Evolutionary conservation across 1,140 invertebrate species (phyloP), one percentile per base, ranked within the genome.

Genomic region (Dryas iulia): DNA sequence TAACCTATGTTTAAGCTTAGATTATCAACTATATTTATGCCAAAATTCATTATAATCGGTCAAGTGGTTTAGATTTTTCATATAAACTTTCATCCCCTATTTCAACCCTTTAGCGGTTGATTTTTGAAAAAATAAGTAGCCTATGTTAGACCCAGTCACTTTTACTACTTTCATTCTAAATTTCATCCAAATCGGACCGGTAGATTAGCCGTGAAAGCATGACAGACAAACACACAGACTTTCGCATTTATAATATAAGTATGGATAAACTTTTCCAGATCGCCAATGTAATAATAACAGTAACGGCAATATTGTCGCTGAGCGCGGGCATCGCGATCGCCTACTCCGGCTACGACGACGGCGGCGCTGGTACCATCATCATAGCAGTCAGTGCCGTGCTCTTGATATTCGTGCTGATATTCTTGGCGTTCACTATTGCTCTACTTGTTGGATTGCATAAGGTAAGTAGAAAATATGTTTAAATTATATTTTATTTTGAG

Each of bases 401-500:
- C 0, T 8, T 79, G 11, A 12, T 74, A 10, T 11, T 72, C 2
- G 30, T 66, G 5, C n/a, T 69, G 0, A 6, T 80, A 2, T 68
- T 69, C n/a, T 30, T 83, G 7, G 62, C 58, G 0, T 79, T 81
- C 54, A 65, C 62, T 7, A 66, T 75, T 39, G 52, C 75, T 0
- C 35, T 81, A 12, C 59, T 83, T 1, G 68, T 78, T 18, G 81
- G 81, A n/a, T 28, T 83, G 10, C 79, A 81, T 31, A 64, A 78
- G 81, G 81, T 83, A 78, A 33, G 35, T 31, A 35, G 3, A 25
- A 3, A 39, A 56, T 14, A 56, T 21, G 4, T 47, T 47, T 12
- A 47, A 47, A 12, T 12, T n/a, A n/a, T 14, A 14, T 7, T n/a
- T 47, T 5, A 47, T 14, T n/a, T n/a, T n/a, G n/a, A n/a, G n/a